Conservation (phyloP, 2,888 invertebrate species). For the Trypoxylon attenuatum region DNA sequence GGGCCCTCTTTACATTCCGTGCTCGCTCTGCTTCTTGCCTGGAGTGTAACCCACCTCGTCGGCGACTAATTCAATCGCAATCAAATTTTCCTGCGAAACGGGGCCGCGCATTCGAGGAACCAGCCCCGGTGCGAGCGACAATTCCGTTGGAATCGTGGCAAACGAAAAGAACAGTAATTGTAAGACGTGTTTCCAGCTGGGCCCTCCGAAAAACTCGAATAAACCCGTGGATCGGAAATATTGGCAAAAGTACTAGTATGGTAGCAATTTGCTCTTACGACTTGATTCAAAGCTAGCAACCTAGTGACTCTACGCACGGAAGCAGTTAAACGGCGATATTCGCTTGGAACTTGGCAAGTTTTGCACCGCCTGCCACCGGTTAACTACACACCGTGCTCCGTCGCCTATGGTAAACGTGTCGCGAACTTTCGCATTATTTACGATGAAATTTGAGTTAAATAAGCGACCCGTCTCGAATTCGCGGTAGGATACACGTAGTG, state of each 20-base stretch:
- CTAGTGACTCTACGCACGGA: slow-evolving; percentile 38
- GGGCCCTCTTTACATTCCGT: neutral
- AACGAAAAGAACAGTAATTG: slow-evolving; percentile 45
- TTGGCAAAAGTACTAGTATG: slow-evolving; percentile 30
- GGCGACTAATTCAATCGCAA: neutral
- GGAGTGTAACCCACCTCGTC: neutral
- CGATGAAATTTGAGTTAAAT: slow-evolving; percentile 47
- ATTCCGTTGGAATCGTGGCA: neutral
- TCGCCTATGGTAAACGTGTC: slow-evolving; percentile 36
- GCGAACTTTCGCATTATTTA: slow-evolving; percentile 49
- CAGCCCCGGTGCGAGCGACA: neutral
- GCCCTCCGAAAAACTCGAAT: slow-evolving; percentile 33
- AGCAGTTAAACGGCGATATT: slow-evolving; percentile 51
- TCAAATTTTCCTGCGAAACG: neutral
- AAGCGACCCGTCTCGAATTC: slow-evolving; percentile 15
- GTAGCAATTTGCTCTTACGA: slow-evolving; percentile 39
- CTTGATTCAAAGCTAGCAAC: slow-evolving; percentile 38
- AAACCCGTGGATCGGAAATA: slow-evolving; percentile 25
- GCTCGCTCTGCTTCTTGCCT: neutral
- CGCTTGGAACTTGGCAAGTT: slow-evolving; percentile 44
- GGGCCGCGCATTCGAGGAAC: neutral
- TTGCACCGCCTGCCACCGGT: slow-evolving; percentile 26
- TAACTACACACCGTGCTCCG: slow-evolving; percentile 27
- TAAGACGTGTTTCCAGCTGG: slow-evolving; percentile 38
- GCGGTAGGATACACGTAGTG: slow-evolving; percentile 19